Evolutionary conservation across 64 coral and sea anemone genomes (phyloP).

Genomic region (Dendrophyllia cribrosa): DNA sequence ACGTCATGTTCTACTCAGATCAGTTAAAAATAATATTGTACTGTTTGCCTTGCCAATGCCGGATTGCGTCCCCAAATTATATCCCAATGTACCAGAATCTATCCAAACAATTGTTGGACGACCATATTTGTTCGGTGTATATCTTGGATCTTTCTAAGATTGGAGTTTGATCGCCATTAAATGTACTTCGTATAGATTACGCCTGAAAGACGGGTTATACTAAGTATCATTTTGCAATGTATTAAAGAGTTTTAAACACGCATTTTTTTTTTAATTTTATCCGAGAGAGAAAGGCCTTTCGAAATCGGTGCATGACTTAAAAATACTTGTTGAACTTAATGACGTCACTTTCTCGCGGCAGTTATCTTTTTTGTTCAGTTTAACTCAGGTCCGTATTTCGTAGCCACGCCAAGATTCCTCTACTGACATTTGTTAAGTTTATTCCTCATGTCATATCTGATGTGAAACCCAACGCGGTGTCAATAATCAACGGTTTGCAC

Average conservation of each 20-base stretch:
- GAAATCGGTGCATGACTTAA: neutral
- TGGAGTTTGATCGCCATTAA: neutral
- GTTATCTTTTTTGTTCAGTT: neutral
- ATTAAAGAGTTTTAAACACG: neutral
- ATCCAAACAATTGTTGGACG: too few relatives aligned
- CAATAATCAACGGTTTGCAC: neutral
- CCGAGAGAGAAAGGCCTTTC: neutral
- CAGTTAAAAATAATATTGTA: too few relatives aligned
- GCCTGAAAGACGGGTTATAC: neutral
- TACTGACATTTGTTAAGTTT: too few relatives aligned
- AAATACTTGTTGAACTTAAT: neutral
- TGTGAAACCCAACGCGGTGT: neutral
- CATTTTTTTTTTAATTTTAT: neutral
- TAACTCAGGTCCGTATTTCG: constrained; percentile 12
- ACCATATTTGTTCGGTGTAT: too few relatives aligned
- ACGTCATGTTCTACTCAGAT: too few relatives aligned
- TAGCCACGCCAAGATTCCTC: neutral
- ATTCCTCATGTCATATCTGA: neutral
- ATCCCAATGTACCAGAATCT: too few relatives aligned
- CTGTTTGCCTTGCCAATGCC: too few relatives aligned
- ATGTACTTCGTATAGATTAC: constrained; percentile 21
- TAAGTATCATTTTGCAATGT: constrained; percentile 23
- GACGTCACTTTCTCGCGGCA: neutral
- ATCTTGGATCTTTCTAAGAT: too few relatives aligned
- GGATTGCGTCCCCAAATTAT: too few relatives aligned